phyloP scores from a whole-genome alignment of 64 coral and sea anemone species.

The Astreopora myriophthalma region DNA sequence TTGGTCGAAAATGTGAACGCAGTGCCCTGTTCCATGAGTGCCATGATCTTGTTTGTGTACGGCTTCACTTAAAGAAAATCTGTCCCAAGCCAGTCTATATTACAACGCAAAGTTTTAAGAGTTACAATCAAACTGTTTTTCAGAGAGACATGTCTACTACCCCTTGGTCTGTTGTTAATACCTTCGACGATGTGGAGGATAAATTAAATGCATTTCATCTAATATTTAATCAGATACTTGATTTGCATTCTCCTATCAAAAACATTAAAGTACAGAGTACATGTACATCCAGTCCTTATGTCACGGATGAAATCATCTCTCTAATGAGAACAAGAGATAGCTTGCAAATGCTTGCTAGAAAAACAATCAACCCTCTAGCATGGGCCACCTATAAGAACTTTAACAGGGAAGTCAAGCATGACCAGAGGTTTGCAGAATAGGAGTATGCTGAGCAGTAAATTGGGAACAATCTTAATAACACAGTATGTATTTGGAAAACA shows the following conservation, averaged over 20 bases:
- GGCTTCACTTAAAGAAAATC: slow-evolving; percentile 1
- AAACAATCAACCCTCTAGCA: slow-evolving; percentile 5
- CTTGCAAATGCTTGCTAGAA: slow-evolving; percentile 61
- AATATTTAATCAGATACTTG: neutral
- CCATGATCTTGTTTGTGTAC: slow-evolving; percentile 28
- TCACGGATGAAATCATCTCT: too few relatives aligned
- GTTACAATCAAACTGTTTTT: too few relatives aligned
- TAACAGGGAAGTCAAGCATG: neutral
- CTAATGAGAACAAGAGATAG: slow-evolving; percentile 69
- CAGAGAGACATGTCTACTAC: too few relatives aligned
- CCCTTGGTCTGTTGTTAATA: too few relatives aligned
- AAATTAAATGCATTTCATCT: too few relatives aligned
- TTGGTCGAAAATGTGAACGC: neutral
- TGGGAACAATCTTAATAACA: neutral
- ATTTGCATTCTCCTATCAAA: slow-evolving; percentile 6
- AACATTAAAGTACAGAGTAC: neutral
- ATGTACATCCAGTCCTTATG: neutral
- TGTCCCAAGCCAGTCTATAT: slow-evolving; percentile 7
- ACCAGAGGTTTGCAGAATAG: neutral
- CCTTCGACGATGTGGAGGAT: too few relatives aligned
- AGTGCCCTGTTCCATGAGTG: slow-evolving; percentile 30
- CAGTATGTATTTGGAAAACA: neutral
- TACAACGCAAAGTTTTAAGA: too few relatives aligned
- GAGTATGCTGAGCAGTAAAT: neutral
- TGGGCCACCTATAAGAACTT: neutral